A percentile compares a stretch with the other conserved stretches of the same genome.
These are phyloP conservation scores for Lepus americanus DNA, from an alignment of 2,113 vertebrate species.

Conservation along the genomic window DNA sequence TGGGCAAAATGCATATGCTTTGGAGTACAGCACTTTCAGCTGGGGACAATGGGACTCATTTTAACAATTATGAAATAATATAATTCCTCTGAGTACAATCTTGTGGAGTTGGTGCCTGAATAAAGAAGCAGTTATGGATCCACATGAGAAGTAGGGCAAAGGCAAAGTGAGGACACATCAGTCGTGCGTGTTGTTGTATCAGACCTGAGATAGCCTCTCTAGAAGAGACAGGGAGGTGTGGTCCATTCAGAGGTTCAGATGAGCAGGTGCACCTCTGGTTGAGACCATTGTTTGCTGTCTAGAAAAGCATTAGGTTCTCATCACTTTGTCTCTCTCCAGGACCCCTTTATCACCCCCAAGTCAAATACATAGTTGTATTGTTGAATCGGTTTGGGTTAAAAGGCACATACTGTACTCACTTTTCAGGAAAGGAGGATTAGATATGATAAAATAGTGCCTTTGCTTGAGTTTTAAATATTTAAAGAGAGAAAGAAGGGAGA, in stretches of 20 bases:
- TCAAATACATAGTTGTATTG: neutral
- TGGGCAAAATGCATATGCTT: neutral
- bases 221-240: neutral
- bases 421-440: constrained; percentile 30
- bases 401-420: neutral
- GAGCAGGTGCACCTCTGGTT: neutral
- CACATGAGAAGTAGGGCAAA: neutral
- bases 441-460: constrained; percentile 29
- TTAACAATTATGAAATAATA: neutral
- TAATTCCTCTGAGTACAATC: neutral
- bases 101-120: neutral
- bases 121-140: neutral
- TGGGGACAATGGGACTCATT: neutral
- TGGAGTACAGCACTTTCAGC: neutral
- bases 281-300: neutral
- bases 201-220: neutral
- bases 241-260: neutral
- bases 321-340: neutral
- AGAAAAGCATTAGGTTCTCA: neutral
- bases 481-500: constrained; percentile 30
- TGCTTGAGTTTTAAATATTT: constrained; percentile 68
- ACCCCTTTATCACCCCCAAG: neutral
- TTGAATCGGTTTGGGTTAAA: constrained; percentile 48
- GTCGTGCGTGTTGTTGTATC: neutral
- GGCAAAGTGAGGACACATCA: neutral